A percentile compares a stretch with the other conserved stretches of the same genome.
phyloP scores from a whole-genome alignment of 2,113 vertebrate species.

The Forbesichthys agassizii region DNA sequence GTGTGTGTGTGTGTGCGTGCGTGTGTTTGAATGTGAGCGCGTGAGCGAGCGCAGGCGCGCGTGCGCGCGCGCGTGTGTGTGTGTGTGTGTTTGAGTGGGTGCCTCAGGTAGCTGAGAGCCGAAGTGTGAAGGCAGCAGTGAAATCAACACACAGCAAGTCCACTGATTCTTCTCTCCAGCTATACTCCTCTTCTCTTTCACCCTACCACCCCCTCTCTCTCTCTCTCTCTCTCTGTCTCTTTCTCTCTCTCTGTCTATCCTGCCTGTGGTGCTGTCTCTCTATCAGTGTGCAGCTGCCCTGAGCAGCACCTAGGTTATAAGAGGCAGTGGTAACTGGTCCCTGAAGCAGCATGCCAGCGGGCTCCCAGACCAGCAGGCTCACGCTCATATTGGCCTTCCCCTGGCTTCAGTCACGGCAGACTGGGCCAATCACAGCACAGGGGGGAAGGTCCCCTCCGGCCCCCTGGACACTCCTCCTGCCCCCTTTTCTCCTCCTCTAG shows the following conservation, averaged over 20 bases:
- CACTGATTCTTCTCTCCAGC: slow-evolving; percentile 25
- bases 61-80: background rate
- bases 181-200: slow-evolving; percentile 45
- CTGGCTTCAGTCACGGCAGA: slow-evolving; percentile 55
- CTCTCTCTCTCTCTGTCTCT: background rate
- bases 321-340: slow-evolving; percentile 66
- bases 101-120: slow-evolving; percentile 51
- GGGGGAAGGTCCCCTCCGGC: slow-evolving; percentile 59
- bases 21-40: slow-evolving; percentile 19
- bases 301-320: slow-evolving; percentile 74
- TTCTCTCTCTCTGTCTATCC: slow-evolving; percentile 41
- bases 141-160: slow-evolving; percentile 26
- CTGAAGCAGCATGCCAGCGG: slow-evolving; percentile 70
- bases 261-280: slow-evolving; percentile 50
- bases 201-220: slow-evolving; percentile 30
- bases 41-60: background rate
- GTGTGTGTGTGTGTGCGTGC: slow-evolving; percentile 5
- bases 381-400: slow-evolving; percentile 74
- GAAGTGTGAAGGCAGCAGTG: slow-evolving; percentile 43
- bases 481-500: slow-evolving; percentile 55
- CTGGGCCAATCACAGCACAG: slow-evolving; percentile 63
- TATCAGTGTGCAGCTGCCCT: slow-evolving; percentile 65
- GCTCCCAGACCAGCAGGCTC: slow-evolving; percentile 53
- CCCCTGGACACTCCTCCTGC: slow-evolving; percentile 56
- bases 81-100: slow-evolving; percentile 40